Conservation (phyloP, 2,113 vertebrate species). For the Ammospiza caudacuta region DNA sequence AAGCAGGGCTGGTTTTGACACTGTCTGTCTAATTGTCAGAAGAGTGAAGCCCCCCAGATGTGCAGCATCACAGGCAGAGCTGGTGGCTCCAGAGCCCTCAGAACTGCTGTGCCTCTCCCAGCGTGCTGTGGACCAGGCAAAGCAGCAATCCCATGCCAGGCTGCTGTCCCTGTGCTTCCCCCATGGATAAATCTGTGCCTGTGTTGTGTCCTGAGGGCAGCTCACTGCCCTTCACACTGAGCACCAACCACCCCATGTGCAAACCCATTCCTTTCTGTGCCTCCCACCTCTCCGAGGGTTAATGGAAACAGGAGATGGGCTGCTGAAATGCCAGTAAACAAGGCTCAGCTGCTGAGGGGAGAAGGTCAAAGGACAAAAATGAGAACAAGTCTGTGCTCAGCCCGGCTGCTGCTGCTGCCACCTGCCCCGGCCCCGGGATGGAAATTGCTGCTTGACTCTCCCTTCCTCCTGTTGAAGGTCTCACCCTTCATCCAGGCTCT, state of each 20-base stretch:
- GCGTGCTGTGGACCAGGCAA: neutral
- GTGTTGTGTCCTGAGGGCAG: neutral
- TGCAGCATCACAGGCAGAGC: neutral
- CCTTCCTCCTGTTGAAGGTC: neutral
- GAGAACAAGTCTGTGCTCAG: conserved; percentile 9
- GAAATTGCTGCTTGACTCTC: neutral
- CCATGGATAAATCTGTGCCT: neutral
- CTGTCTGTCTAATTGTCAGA: neutral
- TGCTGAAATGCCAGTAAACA: conserved; percentile 7
- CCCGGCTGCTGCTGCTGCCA: neutral
- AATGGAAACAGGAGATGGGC: conserved; percentile 44
- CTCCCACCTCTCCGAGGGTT: neutral
- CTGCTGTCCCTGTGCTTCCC: neutral
- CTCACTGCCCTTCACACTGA: neutral
- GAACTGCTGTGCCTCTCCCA: neutral
- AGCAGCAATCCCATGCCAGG: neutral
- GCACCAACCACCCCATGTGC: neutral
- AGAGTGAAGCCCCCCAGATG: neutral
- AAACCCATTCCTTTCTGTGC: neutral
- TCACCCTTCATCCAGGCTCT: neutral
- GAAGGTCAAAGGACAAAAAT: conserved; percentile 58
- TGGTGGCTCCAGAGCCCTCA: neutral
- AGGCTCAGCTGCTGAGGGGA: neutral
- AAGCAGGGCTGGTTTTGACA: neutral
- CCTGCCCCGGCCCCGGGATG: conserved; percentile 18